Evolutionary conservation across 2,797 vertebrate genomes (phyloP).

Genomic region (Ispidina lecontei): DNA sequence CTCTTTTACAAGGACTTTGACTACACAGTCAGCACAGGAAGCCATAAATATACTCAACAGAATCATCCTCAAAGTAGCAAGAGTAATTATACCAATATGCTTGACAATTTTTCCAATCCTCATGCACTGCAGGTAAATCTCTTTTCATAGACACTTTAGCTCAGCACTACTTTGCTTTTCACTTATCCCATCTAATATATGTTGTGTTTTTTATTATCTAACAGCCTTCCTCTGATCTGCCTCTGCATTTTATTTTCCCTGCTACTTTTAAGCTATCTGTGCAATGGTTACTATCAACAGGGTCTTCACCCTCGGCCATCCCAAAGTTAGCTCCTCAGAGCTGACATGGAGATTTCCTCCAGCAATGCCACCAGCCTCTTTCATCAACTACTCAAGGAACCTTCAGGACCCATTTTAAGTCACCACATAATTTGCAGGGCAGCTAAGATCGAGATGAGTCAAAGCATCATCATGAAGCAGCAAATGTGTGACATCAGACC

Average conservation of each 20-base stretch:
- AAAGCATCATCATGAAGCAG: background rate
- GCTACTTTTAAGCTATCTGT: background rate
- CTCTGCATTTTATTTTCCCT: background rate
- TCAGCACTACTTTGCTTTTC: slow-evolving; percentile 23
- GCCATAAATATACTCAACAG: background rate
- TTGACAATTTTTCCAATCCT: slow-evolving; percentile 11
- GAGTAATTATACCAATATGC: background rate
- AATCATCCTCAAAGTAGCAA: background rate
- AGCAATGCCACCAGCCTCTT: background rate
- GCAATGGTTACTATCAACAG: background rate
- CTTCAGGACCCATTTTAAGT: background rate
- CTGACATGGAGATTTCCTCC: background rate
- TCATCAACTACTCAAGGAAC: background rate
- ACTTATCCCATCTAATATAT: background rate
- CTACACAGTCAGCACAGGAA: background rate
- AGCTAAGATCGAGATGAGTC: background rate
- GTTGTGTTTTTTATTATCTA: background rate
- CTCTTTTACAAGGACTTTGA: background rate
- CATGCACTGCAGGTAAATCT: background rate
- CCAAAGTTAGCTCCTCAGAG: background rate
- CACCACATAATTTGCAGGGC: background rate
- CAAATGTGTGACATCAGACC: background rate
- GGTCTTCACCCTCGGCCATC: background rate
- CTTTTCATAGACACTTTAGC: no score
- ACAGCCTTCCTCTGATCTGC: background rate